These are phyloP conservation scores for Atherinomorus stipes DNA, from an alignment of 2,113 vertebrate species.

Conservation along the genomic window DNA sequence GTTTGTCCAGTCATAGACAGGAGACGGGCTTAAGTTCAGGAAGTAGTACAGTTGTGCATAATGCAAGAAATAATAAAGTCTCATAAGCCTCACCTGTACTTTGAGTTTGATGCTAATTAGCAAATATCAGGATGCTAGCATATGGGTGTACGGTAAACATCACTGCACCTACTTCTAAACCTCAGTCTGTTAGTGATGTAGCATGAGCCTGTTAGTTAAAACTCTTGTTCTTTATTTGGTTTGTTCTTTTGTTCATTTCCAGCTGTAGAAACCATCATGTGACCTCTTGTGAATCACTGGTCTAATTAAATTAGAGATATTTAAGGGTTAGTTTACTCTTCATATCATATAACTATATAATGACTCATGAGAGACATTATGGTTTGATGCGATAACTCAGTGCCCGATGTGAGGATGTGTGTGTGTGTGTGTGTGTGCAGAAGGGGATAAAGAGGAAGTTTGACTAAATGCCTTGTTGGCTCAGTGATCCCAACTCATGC, in stretches of 20 bases:
- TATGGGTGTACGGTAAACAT: background rate
- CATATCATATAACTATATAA: conserved; percentile 9
- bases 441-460: conserved; percentile 19
- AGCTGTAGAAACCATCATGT: background rate
- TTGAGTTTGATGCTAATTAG: background rate
- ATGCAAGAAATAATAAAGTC: background rate
- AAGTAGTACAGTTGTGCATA: too few relatives aligned
- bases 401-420: too few relatives aligned
- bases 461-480: conserved; percentile 52
- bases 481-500: conserved; percentile 54
- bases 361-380: background rate
- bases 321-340: conserved; percentile 6
- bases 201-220: background rate
- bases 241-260: background rate
- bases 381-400: background rate
- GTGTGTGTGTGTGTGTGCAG: background rate
- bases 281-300: background rate
- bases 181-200: background rate
- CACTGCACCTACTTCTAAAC: too few relatives aligned
- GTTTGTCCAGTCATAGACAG: too few relatives aligned
- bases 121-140: background rate
- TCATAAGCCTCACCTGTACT: background rate
- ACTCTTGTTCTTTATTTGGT: background rate
- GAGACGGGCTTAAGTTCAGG: too few relatives aligned
- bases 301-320: conserved; percentile 2